Evolutionary conservation across 2,797 vertebrate genomes (phyloP).

Genomic region (Phaenicophaeus curvirostris): DNA sequence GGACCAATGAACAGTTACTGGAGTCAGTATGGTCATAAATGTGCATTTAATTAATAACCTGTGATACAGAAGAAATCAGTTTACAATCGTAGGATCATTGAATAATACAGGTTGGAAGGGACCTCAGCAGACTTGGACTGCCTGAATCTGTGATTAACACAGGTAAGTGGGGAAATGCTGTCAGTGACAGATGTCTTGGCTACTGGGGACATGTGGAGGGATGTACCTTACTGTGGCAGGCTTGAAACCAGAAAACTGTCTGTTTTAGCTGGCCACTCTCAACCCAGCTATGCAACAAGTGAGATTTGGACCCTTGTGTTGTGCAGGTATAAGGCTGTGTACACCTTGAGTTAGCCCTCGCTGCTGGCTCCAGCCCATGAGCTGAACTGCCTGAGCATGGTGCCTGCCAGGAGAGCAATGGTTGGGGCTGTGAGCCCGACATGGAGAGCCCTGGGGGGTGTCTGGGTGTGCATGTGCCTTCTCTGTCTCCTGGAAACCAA

Average conservation of each 20-base stretch:
- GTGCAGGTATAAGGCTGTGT: background rate
- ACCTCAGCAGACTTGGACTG: background rate
- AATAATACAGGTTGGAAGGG: background rate
- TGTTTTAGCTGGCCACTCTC: background rate
- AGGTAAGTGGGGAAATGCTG: background rate
- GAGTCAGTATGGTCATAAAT: background rate
- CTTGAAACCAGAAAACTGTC: background rate
- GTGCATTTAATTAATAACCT: background rate
- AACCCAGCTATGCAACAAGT: background rate
- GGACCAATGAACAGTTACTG: background rate
- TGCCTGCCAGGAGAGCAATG: background rate
- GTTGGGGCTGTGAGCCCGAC: background rate
- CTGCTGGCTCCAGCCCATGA: background rate
- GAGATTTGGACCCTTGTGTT: background rate
- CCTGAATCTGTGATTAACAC: background rate
- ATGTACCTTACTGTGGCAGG: background rate
- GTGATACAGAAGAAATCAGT: background rate
- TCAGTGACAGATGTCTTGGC: background rate
- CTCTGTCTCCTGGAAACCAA: background rate
- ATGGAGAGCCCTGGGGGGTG: rapidly evolving
- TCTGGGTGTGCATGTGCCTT: background rate
- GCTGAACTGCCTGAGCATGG: rapidly evolving
- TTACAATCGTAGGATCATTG: background rate
- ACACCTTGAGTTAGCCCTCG: background rate
- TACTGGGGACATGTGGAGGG: background rate